Conservation (phyloP, 2,113 vertebrate genomes). For the Glaucomys volans region DNA sequence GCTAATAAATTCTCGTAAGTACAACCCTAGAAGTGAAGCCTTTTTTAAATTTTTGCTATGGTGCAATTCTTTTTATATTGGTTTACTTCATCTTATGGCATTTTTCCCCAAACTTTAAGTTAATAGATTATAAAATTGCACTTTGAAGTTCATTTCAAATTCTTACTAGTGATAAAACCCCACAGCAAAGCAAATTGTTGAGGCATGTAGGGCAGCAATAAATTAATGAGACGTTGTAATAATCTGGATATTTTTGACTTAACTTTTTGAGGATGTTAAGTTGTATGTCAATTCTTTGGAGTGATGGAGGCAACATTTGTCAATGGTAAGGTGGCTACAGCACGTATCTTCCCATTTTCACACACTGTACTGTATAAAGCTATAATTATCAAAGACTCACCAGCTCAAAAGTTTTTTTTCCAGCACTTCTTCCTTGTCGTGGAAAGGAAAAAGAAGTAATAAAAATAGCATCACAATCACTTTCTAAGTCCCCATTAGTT, state of each 20-base stretch:
- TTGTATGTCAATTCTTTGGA: constrained; percentile 3
- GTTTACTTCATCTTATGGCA: constrained; percentile 25
- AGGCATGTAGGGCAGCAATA: not conserved
- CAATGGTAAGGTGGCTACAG: not conserved
- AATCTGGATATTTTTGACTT: not conserved
- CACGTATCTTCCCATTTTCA: not conserved
- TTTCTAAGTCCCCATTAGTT: not conserved
- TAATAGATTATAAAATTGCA: constrained; percentile 58
- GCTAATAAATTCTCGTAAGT: constrained; percentile 73
- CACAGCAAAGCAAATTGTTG: not conserved
- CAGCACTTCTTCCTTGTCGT: not conserved
- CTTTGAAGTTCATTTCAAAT: constrained; percentile 57
- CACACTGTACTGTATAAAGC: not conserved
- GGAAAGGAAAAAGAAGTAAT: not conserved
- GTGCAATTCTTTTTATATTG: constrained; percentile 13
- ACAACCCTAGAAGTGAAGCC: constrained; percentile 17
- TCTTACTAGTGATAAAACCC: not conserved
- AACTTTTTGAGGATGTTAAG: not conserved
- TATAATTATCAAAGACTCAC: not conserved
- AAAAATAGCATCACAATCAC: not conserved
- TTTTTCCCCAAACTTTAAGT: not conserved
- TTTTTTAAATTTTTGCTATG: constrained; percentile 53
- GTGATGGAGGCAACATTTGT: not conserved
- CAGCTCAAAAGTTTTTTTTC: not conserved
- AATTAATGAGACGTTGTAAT: not conserved